Evolutionary conservation across 35 echinoderm and acorn worm species (phyloP).

Genomic region (Holothuria glaberrima): DNA sequence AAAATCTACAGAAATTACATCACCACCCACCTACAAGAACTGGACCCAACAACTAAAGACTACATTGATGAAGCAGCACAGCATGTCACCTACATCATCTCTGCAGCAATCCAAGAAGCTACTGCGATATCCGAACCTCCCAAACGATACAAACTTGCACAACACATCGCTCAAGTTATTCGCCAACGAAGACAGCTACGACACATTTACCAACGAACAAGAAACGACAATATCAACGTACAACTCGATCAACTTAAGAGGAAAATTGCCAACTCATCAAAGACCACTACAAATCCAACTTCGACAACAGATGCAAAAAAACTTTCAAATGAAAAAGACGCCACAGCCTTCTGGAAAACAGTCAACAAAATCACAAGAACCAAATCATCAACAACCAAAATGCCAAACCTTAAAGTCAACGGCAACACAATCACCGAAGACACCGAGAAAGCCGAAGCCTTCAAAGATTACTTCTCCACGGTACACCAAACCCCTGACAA

Average conservation of each 20-base stretch:
- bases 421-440: not conserved
- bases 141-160: conserved; percentile 3
- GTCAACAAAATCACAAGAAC: not conserved
- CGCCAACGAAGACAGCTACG: not conserved
- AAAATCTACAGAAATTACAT: no score
- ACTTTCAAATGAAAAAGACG: conserved; percentile 7
- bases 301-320: conserved; percentile 34
- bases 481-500: conserved; percentile 27
- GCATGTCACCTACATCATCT: conserved; percentile 14
- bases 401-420: not conserved
- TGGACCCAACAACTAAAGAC: not conserved
- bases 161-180: not conserved
- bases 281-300: not conserved
- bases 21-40: no score
- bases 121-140: not conserved
- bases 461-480: conserved; percentile 24
- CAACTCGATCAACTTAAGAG: no score
- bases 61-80: conserved; percentile 4
- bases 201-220: not conserved
- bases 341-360: no score
- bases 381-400: not conserved
- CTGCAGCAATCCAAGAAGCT: not conserved
- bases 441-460: no score
- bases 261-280: not conserved
- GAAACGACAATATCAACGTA: not conserved